Base-by-base conservation (phyloP, 2,113 vertebrate genomes). In the Zosterops hypoxanthus region DNA sequence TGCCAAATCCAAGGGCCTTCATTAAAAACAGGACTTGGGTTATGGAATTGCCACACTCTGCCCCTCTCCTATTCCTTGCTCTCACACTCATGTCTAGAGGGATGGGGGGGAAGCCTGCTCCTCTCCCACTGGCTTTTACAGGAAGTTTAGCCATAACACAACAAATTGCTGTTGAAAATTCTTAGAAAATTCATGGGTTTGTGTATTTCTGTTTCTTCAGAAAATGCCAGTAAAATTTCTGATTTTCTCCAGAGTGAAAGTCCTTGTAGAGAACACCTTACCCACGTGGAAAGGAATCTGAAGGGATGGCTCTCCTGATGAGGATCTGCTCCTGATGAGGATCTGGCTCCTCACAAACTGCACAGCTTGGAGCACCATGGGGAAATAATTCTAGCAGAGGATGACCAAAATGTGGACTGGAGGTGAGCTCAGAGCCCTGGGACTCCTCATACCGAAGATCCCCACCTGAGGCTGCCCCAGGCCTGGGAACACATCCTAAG, bases 1-100 rank as follows among this genome's bases (percentile, higher is more conserved):
- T 87, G 94, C 93, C 96, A 94, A 65, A 68, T 34, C 70, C 22
- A 11, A 60, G 82, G 86, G 26, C 41, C 36, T 84, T 79, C 17
- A 75, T 53, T 65, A 89, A 76, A 82, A 95, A 39, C 86, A 69
- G 73, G 69, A 8, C 70, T 69, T 34, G 44, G 73, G 77, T 79
- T 36, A 42, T 72, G 81, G 65, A 82, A 57, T 76, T 85, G 81
- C 77, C 91, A 95, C 70, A 7, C 53, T 89, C 66, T 87, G 81
- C 33, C 82, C 84, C 84, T 39, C 42, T 39, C 57, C 46, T 55
- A 12, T 60, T 88, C 41, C 64, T 5, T 19, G 52, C 42, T 75
- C 49, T 71, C 46, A 24, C 5, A 17, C 53, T 29, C 5, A 0
- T 0, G 9, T 44, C 69, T 57, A 7, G 20, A 87, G 57, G 53